These are phyloP conservation scores for Andrena bicolor DNA, from an alignment of 2,888 invertebrate species.

Conservation along the genomic window DNA sequence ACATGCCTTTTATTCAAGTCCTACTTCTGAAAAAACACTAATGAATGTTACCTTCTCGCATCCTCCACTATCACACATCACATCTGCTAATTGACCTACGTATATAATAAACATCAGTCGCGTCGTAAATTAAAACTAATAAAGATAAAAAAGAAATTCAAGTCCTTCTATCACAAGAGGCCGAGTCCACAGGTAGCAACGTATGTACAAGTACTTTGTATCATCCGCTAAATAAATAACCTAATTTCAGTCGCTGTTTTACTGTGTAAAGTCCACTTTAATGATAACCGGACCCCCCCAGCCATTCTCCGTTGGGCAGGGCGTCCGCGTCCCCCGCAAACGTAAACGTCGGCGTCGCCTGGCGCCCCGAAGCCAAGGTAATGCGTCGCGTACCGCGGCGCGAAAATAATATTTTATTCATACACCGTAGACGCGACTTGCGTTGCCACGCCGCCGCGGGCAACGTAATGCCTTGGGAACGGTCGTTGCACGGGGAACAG, in stretches of 20 bases:
- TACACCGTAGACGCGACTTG: conserved; percentile 68
- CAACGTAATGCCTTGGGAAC: conserved; percentile 70
- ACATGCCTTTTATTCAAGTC: too few relatives aligned
- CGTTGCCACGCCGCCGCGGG: conserved; percentile 68
- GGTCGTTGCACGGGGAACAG: conserved; percentile 52
- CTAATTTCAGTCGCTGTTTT: conserved; percentile 39
- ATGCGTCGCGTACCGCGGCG: conserved; percentile 41
- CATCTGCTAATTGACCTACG: too few relatives aligned
- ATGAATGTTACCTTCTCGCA: too few relatives aligned
- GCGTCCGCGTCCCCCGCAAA: conserved; percentile 27
- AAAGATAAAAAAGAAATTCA: background rate
- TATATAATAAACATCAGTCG: too few relatives aligned
- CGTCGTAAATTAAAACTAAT: too few relatives aligned
- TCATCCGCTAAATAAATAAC: conserved; percentile 6
- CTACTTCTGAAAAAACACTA: too few relatives aligned
- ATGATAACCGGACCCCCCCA: conserved; percentile 8
- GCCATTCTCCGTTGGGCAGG: background rate
- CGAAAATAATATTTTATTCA: conserved; percentile 78
- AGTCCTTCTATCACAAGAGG: background rate
- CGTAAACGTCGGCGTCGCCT: conserved; percentile 17
- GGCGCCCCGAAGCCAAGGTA: background rate
- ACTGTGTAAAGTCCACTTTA: conserved; percentile 38
- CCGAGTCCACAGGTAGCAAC: background rate
- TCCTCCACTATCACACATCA: too few relatives aligned
- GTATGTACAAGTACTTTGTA: background rate